Conservation (phyloP, 2,113 vertebrate genomes). For the Aleadryas rufinucha region DNA sequence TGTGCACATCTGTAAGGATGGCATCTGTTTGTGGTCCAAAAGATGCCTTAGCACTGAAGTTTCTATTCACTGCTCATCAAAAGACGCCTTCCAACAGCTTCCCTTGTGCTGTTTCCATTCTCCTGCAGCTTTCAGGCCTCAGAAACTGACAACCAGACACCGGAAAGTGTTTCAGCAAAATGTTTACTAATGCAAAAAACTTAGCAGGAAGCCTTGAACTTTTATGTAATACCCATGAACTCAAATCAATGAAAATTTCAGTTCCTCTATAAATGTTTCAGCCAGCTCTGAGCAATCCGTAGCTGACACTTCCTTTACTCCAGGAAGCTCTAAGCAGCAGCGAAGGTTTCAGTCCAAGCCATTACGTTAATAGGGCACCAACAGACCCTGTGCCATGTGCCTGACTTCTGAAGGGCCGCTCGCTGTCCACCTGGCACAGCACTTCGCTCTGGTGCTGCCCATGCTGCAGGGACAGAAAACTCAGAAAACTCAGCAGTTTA, state of each 20-base stretch:
- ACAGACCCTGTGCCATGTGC: background rate
- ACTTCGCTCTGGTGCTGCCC: background rate
- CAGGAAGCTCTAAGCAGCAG: conserved; percentile 36
- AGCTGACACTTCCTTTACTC: conserved; percentile 46
- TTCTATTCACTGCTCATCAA: background rate
- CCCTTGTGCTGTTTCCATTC: background rate
- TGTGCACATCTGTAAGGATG: background rate
- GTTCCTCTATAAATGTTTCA: conserved; percentile 65
- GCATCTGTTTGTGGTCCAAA: background rate
- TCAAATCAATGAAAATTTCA: conserved; percentile 46
- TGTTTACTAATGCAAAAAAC: conserved; percentile 28
- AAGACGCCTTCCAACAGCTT: background rate
- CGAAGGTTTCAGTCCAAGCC: conserved; percentile 12
- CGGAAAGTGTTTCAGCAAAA: background rate
- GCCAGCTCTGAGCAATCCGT: conserved; percentile 45
- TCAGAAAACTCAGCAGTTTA: too few relatives aligned
- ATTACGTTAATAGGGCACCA: background rate
- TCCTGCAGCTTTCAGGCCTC: background rate
- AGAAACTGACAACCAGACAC: background rate
- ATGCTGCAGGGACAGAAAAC: background rate
- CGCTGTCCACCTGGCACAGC: background rate
- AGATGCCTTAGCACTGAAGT: background rate
- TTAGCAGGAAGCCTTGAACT: conserved; percentile 22
- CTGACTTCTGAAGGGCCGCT: background rate
- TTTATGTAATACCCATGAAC: conserved; percentile 38